phyloP scores from a whole-genome alignment of 2,113 vertebrate species.

The Pterophyllum scalare region DNA sequence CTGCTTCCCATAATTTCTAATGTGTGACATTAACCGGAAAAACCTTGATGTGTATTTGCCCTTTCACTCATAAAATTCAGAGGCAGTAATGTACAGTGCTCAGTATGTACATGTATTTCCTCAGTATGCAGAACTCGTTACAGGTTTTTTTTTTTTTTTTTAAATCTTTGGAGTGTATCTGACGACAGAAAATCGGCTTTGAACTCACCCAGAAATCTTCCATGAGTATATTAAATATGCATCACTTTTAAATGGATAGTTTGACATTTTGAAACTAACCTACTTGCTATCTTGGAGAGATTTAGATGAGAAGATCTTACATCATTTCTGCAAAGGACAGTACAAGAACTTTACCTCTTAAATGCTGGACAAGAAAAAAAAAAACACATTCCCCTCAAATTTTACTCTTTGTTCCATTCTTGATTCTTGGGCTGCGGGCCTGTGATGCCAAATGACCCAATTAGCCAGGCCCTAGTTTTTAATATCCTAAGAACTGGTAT shows the following conservation, averaged over 20 bases:
- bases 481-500: neutral
- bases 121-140: neutral
- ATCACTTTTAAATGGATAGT: neutral
- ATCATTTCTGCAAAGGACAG: neutral
- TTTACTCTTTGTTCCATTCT: neutral
- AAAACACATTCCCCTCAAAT: neutral
- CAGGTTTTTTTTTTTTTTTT: neutral
- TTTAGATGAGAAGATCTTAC: neutral
- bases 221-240: constrained; percentile 8
- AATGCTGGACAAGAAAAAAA: neutral
- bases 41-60: constrained; percentile 8
- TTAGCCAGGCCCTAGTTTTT: too few species aligned
- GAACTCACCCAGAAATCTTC: constrained; percentile 1
- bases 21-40: neutral
- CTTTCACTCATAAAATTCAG: neutral
- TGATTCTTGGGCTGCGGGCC: neutral
- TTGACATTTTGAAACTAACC: neutral
- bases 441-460: neutral
- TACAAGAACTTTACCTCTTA: neutral
- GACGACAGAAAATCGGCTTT: constrained; percentile 1
- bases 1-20: constrained; percentile 3
- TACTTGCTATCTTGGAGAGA: neutral
- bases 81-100: neutral
- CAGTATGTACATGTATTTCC: neutral
- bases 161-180: neutral